These are phyloP conservation scores for Eucera pruinosa DNA, from an alignment of 2,888 invertebrate genomes.

Conservation along the genomic window DNA sequence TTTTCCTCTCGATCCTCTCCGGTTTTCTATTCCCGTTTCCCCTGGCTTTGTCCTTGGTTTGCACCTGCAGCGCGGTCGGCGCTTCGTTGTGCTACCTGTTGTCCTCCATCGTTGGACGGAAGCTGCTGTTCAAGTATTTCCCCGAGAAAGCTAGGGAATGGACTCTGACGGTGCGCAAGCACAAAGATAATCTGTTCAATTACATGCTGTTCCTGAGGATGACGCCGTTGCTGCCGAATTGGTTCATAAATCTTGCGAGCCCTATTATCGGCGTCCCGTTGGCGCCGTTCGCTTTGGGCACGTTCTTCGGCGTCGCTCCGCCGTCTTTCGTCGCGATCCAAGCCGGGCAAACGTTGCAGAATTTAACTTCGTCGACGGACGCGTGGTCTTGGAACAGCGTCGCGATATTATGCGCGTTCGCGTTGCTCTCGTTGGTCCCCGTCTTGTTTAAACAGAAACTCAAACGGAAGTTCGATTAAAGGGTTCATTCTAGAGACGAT, in stretches of 20 bases:
- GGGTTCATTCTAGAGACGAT: conserved; percentile 25
- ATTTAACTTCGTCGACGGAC: conserved; percentile 94
- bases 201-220: conserved; percentile 98
- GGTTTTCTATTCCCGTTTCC: conserved; percentile 98
- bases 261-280: conserved; percentile 98
- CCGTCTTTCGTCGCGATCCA: conserved; percentile 99
- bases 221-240: conserved; percentile 99
- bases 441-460: conserved; percentile 93
- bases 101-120: conserved; percentile 95
- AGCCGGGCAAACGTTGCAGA: conserved; percentile 97
- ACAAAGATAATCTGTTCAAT: conserved; percentile 95
- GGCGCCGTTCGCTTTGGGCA: conserved; percentile 96
- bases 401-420: conserved; percentile 90
- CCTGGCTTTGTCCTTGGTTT: conserved; percentile 93
- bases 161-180: conserved; percentile 93
- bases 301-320: conserved; percentile 98
- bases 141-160: conserved; percentile 94
- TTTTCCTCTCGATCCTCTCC: conserved; percentile 98
- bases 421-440: conserved; percentile 93
- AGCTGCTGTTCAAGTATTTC: conserved; percentile 93
- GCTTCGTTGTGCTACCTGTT: conserved; percentile 97
- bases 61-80: conserved; percentile 97
- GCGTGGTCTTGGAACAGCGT: conserved; percentile 96
- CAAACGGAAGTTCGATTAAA: conserved; percentile 91
- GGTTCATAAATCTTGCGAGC: conserved; percentile 99